Evolutionary conservation across 2,888 invertebrate species (phyloP).

Genomic region (Tanypteryx hageni): DNA sequence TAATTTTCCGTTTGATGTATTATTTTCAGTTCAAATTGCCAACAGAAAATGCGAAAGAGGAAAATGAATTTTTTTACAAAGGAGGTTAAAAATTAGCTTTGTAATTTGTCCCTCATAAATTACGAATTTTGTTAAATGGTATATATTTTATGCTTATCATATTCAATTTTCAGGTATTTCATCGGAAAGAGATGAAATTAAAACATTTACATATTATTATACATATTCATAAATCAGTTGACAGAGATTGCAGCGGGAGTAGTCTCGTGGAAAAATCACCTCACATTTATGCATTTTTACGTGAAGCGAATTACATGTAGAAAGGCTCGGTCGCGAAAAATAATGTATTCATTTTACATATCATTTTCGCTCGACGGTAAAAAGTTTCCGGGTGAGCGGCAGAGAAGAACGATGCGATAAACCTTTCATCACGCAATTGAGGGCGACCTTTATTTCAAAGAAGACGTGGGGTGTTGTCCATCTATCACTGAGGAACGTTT

Average conservation of each 20-base stretch:
- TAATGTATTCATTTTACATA: background rate
- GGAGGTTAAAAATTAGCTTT: too few species aligned
- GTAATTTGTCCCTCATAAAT: too few species aligned
- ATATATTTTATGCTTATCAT: background rate
- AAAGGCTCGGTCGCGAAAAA: background rate
- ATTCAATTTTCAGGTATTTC: background rate
- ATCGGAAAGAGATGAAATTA: background rate
- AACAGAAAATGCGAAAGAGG: too few species aligned
- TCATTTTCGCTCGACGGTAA: background rate
- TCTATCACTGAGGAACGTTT: background rate
- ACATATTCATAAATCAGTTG: background rate
- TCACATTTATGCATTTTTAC: background rate
- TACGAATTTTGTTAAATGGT: too few species aligned
- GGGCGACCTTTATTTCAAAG: background rate
- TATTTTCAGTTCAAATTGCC: too few species aligned
- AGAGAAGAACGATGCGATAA: background rate
- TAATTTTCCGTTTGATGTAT: too few species aligned
- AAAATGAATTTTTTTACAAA: too few species aligned
- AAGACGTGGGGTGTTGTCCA: background rate
- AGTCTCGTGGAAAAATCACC: background rate
- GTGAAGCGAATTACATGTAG: background rate
- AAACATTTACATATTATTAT: background rate
- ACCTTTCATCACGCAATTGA: background rate
- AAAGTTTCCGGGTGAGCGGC: background rate
- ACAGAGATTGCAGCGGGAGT: background rate